Evolutionary conservation across 2,113 vertebrate species (phyloP).

Genomic region (Catharus bicknelli): DNA sequence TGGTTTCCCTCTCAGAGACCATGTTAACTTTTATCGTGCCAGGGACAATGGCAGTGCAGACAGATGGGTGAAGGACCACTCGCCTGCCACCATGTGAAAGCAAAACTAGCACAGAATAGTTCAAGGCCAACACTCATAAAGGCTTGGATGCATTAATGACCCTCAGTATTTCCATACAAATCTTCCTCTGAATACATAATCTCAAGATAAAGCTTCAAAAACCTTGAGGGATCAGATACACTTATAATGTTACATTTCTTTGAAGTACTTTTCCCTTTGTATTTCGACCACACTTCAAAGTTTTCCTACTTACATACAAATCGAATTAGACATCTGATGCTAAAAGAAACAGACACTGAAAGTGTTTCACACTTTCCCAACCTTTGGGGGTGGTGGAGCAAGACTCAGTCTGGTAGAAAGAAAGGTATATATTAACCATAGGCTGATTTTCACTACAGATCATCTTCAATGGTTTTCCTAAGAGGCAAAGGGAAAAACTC

Average conservation of each 20-base stretch:
- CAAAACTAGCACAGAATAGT: neutral
- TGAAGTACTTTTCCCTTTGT: slow-evolving; percentile 25
- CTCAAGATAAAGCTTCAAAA: slow-evolving; percentile 41
- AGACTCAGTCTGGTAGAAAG: neutral
- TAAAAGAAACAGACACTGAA: neutral
- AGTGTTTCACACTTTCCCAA: neutral
- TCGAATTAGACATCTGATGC: neutral
- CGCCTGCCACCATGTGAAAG: accelerated
- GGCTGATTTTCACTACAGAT: neutral
- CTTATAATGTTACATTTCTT: slow-evolving; percentile 14
- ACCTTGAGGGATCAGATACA: slow-evolving; percentile 1
- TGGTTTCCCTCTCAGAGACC: neutral
- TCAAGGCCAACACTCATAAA: neutral
- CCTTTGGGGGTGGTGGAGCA: neutral
- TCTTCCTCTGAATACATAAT: neutral
- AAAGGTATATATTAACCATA: neutral
- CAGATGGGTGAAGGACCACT: neutral
- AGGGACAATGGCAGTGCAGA: neutral
- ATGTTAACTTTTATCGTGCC: neutral
- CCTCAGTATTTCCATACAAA: slow-evolving; percentile 14
- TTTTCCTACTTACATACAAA: slow-evolving; percentile 17
- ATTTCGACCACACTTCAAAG: slow-evolving; percentile 11
- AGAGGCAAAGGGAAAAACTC: neutral
- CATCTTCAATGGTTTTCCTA: neutral
- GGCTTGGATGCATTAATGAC: neutral